These are phyloP conservation scores for Etheostoma perlongum DNA, from an alignment of 2,797 vertebrate genomes.

Conservation along the genomic window DNA sequence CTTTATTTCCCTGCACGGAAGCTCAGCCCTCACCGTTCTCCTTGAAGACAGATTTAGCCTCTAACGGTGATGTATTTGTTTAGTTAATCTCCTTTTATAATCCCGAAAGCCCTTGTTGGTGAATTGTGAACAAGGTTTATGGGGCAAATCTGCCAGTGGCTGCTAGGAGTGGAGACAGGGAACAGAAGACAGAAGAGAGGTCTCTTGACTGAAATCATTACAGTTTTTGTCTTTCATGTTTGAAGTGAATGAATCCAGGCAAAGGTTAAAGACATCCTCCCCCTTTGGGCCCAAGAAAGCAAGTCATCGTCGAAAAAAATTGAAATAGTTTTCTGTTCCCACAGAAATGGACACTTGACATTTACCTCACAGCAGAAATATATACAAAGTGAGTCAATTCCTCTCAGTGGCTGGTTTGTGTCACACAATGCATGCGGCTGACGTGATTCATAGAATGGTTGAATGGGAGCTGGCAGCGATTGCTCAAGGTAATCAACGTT, in stretches of 20 bases:
- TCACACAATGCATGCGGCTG: constrained; percentile 44
- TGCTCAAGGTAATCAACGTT: constrained; percentile 63
- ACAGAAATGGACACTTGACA: constrained; percentile 20
- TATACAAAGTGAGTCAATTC: constrained; percentile 49
- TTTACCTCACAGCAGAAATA: constrained; percentile 42
- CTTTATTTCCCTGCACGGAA: constrained; percentile 43
- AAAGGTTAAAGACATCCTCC: constrained; percentile 4
- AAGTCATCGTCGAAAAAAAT: not conserved
- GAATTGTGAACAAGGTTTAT: constrained; percentile 64
- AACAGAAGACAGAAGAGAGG: constrained; percentile 25
- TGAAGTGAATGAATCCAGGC: constrained; percentile 4
- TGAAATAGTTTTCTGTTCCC: not conserved
- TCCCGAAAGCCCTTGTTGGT: constrained; percentile 52
- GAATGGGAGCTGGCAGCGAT: constrained; percentile 54
- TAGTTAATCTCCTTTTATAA: constrained; percentile 66
- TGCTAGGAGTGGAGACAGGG: constrained; percentile 34
- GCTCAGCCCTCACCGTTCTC: constrained; percentile 54
- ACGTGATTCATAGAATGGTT: constrained; percentile 51
- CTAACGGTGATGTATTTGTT: constrained; percentile 69
- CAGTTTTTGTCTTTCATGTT: constrained; percentile 2
- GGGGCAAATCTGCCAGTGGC: constrained; percentile 50
- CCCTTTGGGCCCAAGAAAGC: constrained; percentile 1
- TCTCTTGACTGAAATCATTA: not conserved
- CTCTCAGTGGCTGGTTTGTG: constrained; percentile 55
- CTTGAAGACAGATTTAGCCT: constrained; percentile 64